These are phyloP conservation scores for Leptoclinus maculatus DNA, from an alignment of 2,797 vertebrate genomes.

Conservation along the genomic window DNA sequence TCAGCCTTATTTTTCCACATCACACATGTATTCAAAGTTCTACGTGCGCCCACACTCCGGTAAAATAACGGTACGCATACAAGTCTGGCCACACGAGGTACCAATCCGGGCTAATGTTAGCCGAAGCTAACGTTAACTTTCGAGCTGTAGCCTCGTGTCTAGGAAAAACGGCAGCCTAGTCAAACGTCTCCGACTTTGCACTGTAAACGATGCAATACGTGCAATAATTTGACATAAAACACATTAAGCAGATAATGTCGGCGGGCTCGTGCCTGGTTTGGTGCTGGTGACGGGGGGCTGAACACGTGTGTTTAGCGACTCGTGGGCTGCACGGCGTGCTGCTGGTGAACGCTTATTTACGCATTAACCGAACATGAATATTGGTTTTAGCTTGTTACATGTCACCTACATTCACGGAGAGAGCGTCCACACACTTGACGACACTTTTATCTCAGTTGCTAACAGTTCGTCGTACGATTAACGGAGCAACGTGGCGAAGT, in stretches of 20 bases:
- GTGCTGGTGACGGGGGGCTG: not conserved
- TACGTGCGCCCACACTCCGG: not conserved
- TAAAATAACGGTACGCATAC: too few species aligned
- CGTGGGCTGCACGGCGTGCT: not conserved
- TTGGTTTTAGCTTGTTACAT: accelerated
- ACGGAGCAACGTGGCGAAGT: not conserved
- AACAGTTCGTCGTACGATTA: not conserved
- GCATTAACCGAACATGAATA: not conserved
- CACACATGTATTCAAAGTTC: not conserved
- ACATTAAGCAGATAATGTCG: accelerated
- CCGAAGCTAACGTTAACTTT: not conserved
- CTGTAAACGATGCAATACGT: accelerated
- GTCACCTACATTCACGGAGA: not conserved
- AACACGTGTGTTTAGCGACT: not conserved
- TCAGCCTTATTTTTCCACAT: too few species aligned
- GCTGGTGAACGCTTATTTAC: not conserved
- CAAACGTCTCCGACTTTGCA: accelerated
- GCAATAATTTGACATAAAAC: accelerated
- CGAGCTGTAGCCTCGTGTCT: not conserved
- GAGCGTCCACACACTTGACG: too few species aligned
- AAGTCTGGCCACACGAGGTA: not conserved
- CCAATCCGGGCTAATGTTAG: not conserved
- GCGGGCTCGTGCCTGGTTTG: not conserved
- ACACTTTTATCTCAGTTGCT: not conserved
- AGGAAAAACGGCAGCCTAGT: not conserved